These are phyloP conservation scores for Phymanthus crucifer DNA, from an alignment of 92 coral and sea anemone genomes.

Conservation along the genomic window DNA sequence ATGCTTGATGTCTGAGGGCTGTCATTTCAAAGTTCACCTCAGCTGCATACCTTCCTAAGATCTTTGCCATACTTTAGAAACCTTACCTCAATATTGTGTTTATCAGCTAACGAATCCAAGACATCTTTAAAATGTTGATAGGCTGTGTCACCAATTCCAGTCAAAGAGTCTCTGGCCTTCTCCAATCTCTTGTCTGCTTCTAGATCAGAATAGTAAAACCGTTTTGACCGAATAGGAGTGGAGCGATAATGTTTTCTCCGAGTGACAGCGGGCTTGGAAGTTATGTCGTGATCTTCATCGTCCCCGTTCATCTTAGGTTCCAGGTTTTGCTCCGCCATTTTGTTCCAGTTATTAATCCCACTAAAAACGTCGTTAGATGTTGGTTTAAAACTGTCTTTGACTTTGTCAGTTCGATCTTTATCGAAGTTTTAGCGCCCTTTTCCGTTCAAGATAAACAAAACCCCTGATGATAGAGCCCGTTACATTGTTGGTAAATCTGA, in stretches of 20 bases:
- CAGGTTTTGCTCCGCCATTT: constrained; percentile 11
- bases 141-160: constrained; percentile 62
- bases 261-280: not conserved
- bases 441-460: not conserved
- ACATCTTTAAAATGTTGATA: constrained; percentile 54
- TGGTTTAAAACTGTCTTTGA: not conserved
- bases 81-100: constrained; percentile 53
- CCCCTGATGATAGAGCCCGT: constrained; percentile 2
- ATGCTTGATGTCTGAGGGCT: not conserved
- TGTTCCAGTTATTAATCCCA: not conserved
- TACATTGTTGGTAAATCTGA: constrained; percentile 4
- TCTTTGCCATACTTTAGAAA: not conserved
- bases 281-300: constrained; percentile 7
- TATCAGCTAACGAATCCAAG: constrained; percentile 53
- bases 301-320: constrained; percentile 16
- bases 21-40: not conserved
- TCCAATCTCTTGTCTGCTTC: constrained; percentile 41
- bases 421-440: constrained; percentile 1
- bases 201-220: constrained; percentile 33
- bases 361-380: not conserved
- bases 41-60: not conserved
- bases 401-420: not conserved
- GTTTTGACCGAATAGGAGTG: constrained; percentile 7
- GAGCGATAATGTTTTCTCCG: constrained; percentile 16
- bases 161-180: constrained; percentile 53